Conservation (phyloP, 2,888 invertebrate genomes). For the Lepidonotus clava region DNA sequence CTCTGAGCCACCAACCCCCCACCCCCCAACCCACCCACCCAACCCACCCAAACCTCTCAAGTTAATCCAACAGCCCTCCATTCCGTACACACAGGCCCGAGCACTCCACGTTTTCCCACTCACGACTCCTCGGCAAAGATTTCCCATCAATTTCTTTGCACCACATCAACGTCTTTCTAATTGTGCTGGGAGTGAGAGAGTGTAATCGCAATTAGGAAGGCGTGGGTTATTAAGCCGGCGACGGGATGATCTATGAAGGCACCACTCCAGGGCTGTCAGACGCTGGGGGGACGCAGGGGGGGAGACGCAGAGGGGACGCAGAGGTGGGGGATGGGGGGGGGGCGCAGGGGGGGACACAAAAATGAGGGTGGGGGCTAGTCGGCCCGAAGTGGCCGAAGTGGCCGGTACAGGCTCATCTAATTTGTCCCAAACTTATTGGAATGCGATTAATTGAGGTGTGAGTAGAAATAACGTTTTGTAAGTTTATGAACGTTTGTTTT, state of each 20-base stretch:
- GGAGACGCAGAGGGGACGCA: not conserved
- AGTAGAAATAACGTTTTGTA: too few species aligned
- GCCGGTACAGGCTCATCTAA: too few species aligned
- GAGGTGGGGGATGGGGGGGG: not conserved
- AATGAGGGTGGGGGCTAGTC: too few species aligned
- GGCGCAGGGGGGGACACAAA: not conserved
- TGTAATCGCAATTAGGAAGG: conserved; percentile 16
- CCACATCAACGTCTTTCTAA: conserved; percentile 19
- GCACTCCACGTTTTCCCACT: not conserved
- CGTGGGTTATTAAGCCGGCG: not conserved
- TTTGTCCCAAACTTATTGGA: too few species aligned
- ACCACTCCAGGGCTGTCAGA: not conserved
- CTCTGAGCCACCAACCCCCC: not conserved
- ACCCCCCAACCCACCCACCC: not conserved
- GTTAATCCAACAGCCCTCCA: not conserved
- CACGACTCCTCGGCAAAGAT: not conserved
- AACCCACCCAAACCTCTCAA: not conserved
- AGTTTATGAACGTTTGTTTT: too few species aligned
- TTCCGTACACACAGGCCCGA: not conserved
- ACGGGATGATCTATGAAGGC: not conserved
- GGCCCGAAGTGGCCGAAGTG: too few species aligned
- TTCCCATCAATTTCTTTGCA: conserved; percentile 27
- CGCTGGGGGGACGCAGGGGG: not conserved
- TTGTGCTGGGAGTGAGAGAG: conserved; percentile 37
- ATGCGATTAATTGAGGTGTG: too few species aligned